Conservation (phyloP, 2,113 vertebrate genomes). For the Chunga burmeisteri region DNA sequence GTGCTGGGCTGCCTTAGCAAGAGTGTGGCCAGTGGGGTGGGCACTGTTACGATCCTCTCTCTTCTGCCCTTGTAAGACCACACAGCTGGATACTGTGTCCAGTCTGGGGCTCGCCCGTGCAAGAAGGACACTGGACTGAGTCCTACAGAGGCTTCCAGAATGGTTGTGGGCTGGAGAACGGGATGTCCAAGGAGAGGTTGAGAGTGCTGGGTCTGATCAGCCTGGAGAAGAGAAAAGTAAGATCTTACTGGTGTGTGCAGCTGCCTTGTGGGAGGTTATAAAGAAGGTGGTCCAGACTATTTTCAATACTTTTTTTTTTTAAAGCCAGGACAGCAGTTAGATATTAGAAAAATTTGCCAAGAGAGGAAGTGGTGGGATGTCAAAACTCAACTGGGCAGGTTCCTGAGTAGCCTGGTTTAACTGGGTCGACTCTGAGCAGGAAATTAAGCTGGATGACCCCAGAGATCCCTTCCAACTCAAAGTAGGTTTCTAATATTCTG, state of each 20-base stretch:
- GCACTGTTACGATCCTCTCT: not conserved
- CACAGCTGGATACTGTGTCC: not conserved
- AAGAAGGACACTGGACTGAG: not conserved
- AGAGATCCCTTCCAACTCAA: not conserved
- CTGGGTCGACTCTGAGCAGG: not conserved
- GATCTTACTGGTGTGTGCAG: rapidly evolving
- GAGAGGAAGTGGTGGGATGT: not conserved
- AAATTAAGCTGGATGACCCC: not conserved
- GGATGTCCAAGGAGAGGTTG: not conserved
- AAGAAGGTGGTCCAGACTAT: not conserved
- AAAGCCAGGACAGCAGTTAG: too few species aligned
- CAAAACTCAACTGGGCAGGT: not conserved
- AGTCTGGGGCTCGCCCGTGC: not conserved
- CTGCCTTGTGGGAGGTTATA: not conserved
- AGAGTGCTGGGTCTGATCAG: not conserved
- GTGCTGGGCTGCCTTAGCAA: not conserved
- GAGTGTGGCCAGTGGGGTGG: rapidly evolving
- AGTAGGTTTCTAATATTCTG: not conserved
- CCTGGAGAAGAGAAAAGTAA: not conserved
- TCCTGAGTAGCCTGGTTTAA: not conserved
- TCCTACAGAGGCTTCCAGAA: not conserved
- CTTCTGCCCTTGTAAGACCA: not conserved
- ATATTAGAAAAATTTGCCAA: not conserved
- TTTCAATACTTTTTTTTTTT: not conserved
- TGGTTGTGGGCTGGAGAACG: not conserved